Evolutionary conservation across 2,888 invertebrate genomes (phyloP), one percentile per base, ranked within the genome.

Genomic region (Apamea epomidion): DNA sequence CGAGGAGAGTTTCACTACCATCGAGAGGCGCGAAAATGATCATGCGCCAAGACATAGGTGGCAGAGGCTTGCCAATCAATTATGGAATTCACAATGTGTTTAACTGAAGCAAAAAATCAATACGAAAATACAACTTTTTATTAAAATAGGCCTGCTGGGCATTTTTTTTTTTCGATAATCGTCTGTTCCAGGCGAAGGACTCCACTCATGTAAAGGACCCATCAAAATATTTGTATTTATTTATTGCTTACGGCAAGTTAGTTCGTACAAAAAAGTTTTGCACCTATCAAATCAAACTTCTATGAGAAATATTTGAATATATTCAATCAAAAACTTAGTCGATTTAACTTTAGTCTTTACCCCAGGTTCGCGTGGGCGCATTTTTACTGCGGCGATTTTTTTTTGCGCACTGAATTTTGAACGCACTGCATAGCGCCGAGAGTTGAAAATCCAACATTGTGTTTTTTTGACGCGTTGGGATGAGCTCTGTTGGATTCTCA

Each of bases 181-280:
- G 21, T 21, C 21, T 65, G 21, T 65, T 21, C 37, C 37, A 37
- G 21, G 1, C 32, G 4, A 12, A 65, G 37, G 32, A 21, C 10
- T 65, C 37, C 25, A 1, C 65, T 37, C 7, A 37, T 65, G 12
- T 37, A 65, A 65, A 21, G 21, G 12, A 65, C 4, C 0, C 37
- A 65, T 37, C 12, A 65, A 65, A 37, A 21, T 37, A 10, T 62
- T 29, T 29, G 6, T 62, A 29, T 10, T 45, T 48, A 45, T 45
- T 58, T 25, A 42, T 64, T 32, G 62, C 1, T 14, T 60, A 32
- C 6, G 14, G 10, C 32, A 21, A 67, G 5, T 32, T 54, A 21
- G 42, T 48, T 8, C 5, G 37, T 67, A 71, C 71, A 71, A 68
- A 82, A 81, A 71, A 82, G 79, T 37, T 68, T 78, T 79, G 45